These are phyloP conservation scores for Cyclina sinensis DNA, from an alignment of 1,140 invertebrate genomes.

Conservation along the genomic window DNA sequence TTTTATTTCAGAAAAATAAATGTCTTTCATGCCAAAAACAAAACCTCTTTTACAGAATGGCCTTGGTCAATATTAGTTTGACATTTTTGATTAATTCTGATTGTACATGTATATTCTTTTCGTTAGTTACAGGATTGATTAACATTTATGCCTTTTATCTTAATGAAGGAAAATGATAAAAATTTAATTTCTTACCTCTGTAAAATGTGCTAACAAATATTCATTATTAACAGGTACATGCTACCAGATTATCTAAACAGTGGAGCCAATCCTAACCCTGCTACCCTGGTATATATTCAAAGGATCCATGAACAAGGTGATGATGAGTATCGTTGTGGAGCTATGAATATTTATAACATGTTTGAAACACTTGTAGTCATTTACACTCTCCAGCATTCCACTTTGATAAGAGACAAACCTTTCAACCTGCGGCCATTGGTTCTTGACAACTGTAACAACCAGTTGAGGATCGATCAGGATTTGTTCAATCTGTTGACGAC, in stretches of 20 bases:
- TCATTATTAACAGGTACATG: constrained; percentile 50
- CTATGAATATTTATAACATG: constrained; percentile 74
- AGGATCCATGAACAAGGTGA: constrained; percentile 78
- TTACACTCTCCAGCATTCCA: constrained; percentile 71
- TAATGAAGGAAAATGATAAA: no score
- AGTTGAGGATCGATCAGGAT: constrained; percentile 80
- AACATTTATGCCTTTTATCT: no score
- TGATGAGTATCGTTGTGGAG: constrained; percentile 80
- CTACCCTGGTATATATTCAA: constrained; percentile 76
- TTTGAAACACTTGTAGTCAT: constrained; percentile 78
- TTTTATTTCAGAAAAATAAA: no score
- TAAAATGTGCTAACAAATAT: no score
- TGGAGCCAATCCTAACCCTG: constrained; percentile 45
- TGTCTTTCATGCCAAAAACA: no score
- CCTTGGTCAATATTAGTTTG: no score
- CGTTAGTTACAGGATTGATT: no score
- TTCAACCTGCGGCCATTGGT: constrained; percentile 78
- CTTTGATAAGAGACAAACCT: not conserved
- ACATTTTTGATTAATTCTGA: no score
- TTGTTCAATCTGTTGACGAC: constrained; percentile 84
- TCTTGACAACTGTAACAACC: constrained; percentile 83
- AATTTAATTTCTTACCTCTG: no score
- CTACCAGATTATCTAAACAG: constrained; percentile 13
- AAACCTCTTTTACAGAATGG: no score
- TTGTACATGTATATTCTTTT: no score